Conservation (phyloP, 2,888 invertebrate species). For the Tetragonisca angustula region DNA sequence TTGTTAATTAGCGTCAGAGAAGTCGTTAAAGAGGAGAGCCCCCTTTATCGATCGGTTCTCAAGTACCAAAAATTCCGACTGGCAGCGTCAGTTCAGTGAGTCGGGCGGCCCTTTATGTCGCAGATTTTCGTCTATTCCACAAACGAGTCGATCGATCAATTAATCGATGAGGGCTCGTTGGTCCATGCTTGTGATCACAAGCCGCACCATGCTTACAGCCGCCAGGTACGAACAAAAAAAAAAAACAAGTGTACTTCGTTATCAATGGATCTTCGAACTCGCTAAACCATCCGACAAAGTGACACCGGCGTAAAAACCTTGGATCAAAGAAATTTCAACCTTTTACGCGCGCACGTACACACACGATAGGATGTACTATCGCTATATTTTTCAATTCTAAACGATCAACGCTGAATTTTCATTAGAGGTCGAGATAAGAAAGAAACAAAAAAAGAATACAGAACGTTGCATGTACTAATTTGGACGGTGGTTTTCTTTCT, state of each 20-base stretch:
- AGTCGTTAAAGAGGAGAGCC: neutral
- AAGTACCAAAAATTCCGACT: neutral
- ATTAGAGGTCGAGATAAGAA: neutral
- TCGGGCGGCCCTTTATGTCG: slow-evolving; percentile 8
- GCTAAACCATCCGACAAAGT: neutral
- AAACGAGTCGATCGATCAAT: slow-evolving; percentile 14
- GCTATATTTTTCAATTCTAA: neutral
- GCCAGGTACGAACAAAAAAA: slow-evolving; percentile 7
- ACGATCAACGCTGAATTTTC: neutral
- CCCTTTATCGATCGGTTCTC: neutral
- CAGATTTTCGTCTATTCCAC: slow-evolving; percentile 3
- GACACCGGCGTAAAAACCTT: neutral
- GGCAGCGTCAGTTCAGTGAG: neutral
- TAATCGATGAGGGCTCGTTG: slow-evolving; percentile 22
- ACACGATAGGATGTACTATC: too few species aligned
- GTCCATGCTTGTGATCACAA: slow-evolving; percentile 34
- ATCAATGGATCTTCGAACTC: neutral
- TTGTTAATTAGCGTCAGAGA: neutral
- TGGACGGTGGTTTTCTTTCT: neutral
- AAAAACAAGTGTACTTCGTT: slow-evolving; percentile 1
- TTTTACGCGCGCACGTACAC: neutral
- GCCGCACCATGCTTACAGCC: neutral
- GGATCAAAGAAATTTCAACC: neutral
- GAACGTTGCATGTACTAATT: neutral
- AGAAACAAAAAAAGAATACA: neutral